Evolutionary conservation across 37 sponge, comb jelly and placozoan genomes (phyloP).

Genomic region (Eunapius fragilis): DNA sequence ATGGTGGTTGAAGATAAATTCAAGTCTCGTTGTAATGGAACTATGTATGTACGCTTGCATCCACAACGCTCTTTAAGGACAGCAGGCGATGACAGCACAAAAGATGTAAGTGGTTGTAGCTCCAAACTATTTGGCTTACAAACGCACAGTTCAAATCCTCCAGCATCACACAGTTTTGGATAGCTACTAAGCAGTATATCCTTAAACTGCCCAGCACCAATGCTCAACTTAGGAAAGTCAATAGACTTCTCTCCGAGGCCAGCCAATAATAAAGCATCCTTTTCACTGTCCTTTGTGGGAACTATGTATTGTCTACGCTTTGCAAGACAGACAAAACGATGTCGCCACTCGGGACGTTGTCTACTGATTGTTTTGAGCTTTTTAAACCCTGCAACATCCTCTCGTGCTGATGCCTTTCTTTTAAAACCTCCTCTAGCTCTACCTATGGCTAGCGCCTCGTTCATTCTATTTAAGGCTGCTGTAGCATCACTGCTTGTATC

Average conservation of each 20-base stretch:
- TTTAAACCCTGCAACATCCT: too few relatives aligned
- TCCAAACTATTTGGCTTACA: not conserved
- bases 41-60: slow-evolving; percentile 34
- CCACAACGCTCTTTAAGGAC: slow-evolving; percentile 43
- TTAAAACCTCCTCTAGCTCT: too few relatives aligned
- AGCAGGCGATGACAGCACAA: slow-evolving; percentile 3
- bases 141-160: too few relatives aligned
- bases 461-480: too few relatives aligned
- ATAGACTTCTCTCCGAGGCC: slow-evolving; percentile 59
- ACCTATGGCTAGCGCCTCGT: too few relatives aligned
- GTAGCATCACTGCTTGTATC: too few relatives aligned
- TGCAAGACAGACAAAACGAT: slow-evolving; percentile 48
- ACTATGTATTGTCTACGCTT: slow-evolving; percentile 23
- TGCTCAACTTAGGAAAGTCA: slow-evolving; percentile 7
- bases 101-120: slow-evolving; percentile 27
- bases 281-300: slow-evolving; percentile 39
- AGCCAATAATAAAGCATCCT: slow-evolving; percentile 39
- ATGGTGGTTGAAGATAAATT: not conserved
- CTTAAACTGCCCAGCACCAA: slow-evolving; percentile 7
- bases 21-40: slow-evolving; percentile 47
- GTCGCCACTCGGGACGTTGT: slow-evolving; percentile 22
- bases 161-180: too few relatives aligned
- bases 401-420: too few relatives aligned
- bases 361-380: too few relatives aligned
- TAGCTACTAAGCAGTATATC: not conserved